Conservation (phyloP, 1,140 invertebrate genomes). For the Anoplophora glabripennis region DNA sequence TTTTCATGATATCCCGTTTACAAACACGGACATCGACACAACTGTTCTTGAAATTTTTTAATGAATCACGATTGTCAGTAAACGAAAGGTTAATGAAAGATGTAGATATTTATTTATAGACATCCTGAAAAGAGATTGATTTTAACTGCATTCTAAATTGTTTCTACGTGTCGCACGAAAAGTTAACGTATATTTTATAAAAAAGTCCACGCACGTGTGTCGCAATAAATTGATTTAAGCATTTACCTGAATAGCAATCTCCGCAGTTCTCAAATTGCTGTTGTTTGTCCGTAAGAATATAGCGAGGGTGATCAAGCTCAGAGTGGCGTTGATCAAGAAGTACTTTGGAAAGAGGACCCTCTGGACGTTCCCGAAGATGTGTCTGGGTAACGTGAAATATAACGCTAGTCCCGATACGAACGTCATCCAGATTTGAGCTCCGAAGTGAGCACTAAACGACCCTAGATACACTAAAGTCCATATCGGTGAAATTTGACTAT, state of each 20-base stretch:
- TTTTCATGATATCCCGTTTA: no score
- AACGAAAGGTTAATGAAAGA: no score
- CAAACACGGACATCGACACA: no score
- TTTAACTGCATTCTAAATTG: no score
- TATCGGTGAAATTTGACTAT: slow-evolving; percentile 47
- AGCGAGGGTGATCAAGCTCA: slow-evolving; percentile 70
- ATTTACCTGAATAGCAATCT: slow-evolving; percentile 42
- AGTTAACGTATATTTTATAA: no score
- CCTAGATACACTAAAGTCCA: slow-evolving; percentile 65
- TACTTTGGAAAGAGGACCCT: slow-evolving; percentile 82
- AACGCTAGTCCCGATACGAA: slow-evolving; percentile 80
- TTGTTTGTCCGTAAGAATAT: slow-evolving; percentile 40
- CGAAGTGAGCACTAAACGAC: slow-evolving; percentile 73
- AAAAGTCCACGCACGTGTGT: no score
- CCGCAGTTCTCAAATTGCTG: slow-evolving; percentile 22
- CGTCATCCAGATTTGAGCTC: slow-evolving; percentile 86
- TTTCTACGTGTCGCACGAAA: no score
- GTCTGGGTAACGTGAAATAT: slow-evolving; percentile 77
- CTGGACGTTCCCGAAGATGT: slow-evolving; percentile 79
- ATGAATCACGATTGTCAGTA: no score
- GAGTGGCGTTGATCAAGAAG: slow-evolving; percentile 70
- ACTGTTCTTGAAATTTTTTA: no score
- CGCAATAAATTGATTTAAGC: no score
- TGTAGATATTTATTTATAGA: no score
- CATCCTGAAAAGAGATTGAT: no score